Base-by-base conservation (phyloP, 2,113 vertebrate species). In the Eurypyga helias region DNA sequence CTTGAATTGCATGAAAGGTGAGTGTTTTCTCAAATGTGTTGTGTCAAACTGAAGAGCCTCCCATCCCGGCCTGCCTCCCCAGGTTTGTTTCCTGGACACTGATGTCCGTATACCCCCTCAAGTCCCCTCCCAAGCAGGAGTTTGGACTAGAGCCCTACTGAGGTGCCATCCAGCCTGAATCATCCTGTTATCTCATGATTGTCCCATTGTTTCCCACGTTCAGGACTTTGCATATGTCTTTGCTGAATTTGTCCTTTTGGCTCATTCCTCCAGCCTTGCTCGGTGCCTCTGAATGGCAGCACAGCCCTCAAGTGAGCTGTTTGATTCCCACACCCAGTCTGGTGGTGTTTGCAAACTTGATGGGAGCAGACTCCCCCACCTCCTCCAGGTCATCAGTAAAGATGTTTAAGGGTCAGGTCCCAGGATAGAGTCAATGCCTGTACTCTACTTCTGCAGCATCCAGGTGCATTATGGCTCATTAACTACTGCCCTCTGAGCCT, bases 281-380 rank as follows among this genome's bases (percentile, higher is more conserved):
- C 34, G 29, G 24, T 80, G 36, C 13, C 21, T 62, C n/a, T n/a
- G 61, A 43, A 61, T 26, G 20, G 38, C 61, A 72, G n/a, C 60
- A 34, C 8, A 77, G 16, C 31, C 33, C 57, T 49, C 0, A 0
- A 67, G 18, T 10, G 5, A 19, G 13, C 3, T 38, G 69, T 7
- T n/a, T n/a, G 48, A 52, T 25, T 87, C 41, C n/a, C 12, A 8
- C 0, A 17, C 18, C 13, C 5, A 25, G 2, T 19, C 38, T 57
- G 28, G 16, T 52, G 19, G 17, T 33, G 14, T 49, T 21, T 25
- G 17, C 18, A 85, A 67, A 58, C 8, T 10, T 62, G 7, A 48
- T 26, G 64, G 84, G 8, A 71, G n/a, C 31, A 81, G 49, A 69
- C 10, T 83, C 43, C 9, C 49, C 13, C 45, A 43, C 51, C 17